A percentile compares a stretch with the other conserved stretches of the same genome.
Evolutionary conservation across 2,797 vertebrate genomes (phyloP).

Genomic region (Cirrhinus mrigala): DNA sequence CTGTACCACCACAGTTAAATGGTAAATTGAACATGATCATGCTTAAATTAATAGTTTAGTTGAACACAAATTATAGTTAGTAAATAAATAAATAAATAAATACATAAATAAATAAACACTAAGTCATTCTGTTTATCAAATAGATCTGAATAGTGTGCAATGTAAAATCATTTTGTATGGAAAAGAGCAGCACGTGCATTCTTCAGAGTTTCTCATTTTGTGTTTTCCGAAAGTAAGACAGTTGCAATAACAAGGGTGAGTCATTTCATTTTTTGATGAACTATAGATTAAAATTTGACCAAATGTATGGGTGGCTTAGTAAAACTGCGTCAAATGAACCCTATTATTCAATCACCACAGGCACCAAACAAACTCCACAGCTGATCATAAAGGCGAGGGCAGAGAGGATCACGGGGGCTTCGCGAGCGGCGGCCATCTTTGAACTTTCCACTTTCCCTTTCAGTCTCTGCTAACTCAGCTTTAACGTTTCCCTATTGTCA

Average conservation of each 20-base stretch:
- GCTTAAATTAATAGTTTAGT: background rate
- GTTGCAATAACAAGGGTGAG: background rate
- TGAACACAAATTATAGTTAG: background rate
- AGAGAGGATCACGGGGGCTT: conserved; percentile 73
- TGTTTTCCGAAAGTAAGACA: background rate
- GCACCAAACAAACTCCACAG: conserved; percentile 78
- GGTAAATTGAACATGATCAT: background rate
- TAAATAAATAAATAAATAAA: background rate
- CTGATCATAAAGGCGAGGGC: conserved; percentile 73
- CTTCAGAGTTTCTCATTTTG: background rate
- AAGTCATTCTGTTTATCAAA: too few species aligned
- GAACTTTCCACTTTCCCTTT: conserved; percentile 32
- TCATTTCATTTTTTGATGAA: background rate
- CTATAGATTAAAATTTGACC: background rate
- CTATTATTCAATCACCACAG: conserved; percentile 74
- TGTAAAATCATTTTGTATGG: background rate
- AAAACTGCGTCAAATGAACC: conserved; percentile 81
- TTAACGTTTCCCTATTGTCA: conserved; percentile 80
- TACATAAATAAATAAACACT: background rate
- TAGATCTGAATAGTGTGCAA: background rate
- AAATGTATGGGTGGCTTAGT: conserved; percentile 68
- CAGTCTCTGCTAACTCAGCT: conserved; percentile 75
- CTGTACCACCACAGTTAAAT: background rate
- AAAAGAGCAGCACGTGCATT: background rate
- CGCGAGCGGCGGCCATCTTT: conserved; percentile 79